Conservation (phyloP, 1,140 invertebrate species). For the Dendrolimus kikuchii region DNA sequence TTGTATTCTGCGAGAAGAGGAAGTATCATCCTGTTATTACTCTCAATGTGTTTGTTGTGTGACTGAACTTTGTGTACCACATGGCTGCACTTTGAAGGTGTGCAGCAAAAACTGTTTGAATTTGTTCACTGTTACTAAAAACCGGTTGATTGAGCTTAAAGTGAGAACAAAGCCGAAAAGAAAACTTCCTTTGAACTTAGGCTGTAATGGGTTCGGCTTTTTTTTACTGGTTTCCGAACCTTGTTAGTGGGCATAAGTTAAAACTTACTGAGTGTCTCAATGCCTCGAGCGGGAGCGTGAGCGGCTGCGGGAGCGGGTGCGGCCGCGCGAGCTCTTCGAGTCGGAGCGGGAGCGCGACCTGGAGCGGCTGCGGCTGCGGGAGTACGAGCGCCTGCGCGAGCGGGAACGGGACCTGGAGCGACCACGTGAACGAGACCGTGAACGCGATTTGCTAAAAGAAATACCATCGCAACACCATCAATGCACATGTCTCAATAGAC, state of each 20-base stretch:
- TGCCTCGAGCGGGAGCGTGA: constrained; percentile 64
- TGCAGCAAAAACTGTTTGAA: too few species aligned
- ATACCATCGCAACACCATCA: constrained; percentile 13
- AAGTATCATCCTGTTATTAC: too few species aligned
- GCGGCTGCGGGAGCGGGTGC: constrained; percentile 54
- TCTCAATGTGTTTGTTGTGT: too few species aligned
- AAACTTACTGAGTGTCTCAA: constrained; percentile 45
- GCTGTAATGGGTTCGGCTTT: too few species aligned
- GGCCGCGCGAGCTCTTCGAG: constrained; percentile 66
- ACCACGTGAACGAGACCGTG: constrained; percentile 60
- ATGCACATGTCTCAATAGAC: constrained; percentile 1
- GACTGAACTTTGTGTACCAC: too few species aligned
- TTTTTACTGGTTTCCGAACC: too few species aligned
- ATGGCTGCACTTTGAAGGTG: too few species aligned
- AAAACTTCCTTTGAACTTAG: too few species aligned
- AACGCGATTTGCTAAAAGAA: constrained; percentile 56
- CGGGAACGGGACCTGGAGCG: constrained; percentile 62
- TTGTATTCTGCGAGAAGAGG: too few species aligned
- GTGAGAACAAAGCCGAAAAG: too few species aligned
- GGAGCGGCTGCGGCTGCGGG: constrained; percentile 50
- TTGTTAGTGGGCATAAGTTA: background rate
- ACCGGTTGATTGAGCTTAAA: too few species aligned
- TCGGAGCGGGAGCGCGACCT: constrained; percentile 60
- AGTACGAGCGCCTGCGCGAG: constrained; percentile 59
- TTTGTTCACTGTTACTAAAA: too few species aligned